Evolutionary conservation across 2,113 vertebrate genomes (phyloP).

Genomic region (Indri indri): DNA sequence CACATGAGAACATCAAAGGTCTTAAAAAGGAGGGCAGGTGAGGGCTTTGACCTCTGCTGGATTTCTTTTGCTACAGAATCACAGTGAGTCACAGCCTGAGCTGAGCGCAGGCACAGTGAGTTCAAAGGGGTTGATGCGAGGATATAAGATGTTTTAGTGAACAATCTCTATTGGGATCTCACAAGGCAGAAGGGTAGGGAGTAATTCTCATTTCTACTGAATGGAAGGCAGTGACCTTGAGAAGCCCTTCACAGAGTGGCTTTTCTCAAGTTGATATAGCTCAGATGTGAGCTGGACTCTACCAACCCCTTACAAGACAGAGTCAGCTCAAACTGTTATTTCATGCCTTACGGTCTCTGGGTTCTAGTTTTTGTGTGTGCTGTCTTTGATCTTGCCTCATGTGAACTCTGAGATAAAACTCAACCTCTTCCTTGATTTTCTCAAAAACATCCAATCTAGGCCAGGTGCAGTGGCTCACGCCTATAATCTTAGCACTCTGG

Average conservation of each 20-base stretch:
- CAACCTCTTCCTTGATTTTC: background rate
- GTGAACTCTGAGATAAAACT: background rate
- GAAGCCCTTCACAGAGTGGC: background rate
- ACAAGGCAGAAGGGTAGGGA: background rate
- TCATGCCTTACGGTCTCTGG: background rate
- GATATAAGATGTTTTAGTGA: background rate
- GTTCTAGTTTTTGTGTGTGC: background rate
- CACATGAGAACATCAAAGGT: constrained; percentile 29
- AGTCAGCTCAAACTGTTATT: background rate
- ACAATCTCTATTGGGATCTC: background rate
- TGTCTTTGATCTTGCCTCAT: background rate
- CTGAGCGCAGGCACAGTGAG: background rate
- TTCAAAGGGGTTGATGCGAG: background rate
- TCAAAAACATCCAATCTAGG: background rate
- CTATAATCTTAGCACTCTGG: too few relatives aligned
- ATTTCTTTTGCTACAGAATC: constrained; percentile 41
- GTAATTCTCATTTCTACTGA: background rate
- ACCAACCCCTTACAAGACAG: background rate
- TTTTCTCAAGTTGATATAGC: background rate
- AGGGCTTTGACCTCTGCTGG: constrained; percentile 42
- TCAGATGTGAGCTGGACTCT: background rate
- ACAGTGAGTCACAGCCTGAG: constrained; percentile 55
- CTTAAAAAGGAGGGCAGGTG: constrained; percentile 29
- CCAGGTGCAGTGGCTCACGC: too few relatives aligned
- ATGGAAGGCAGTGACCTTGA: background rate